Percentiles rank a stretch among this genome's conserved stretches.
These are phyloP conservation scores for Mus musculus DNA, from an alignment of 2,113 vertebrate genomes.

Conservation along the genomic window GRCm39 chr5:102680501-102681000, in stretches of 20 bases:
- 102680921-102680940: background rate
- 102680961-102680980: background rate
- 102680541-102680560: background rate
- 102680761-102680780: constrained; percentile 17
- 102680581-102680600: background rate
- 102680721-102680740: background rate
- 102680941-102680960: background rate
- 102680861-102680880: background rate
- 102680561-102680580: background rate
- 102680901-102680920: background rate
- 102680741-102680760: background rate
- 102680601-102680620: background rate
- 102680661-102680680: background rate
- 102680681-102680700: no score
- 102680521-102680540: background rate
- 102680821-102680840: background rate
- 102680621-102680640: background rate
- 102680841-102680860: background rate
- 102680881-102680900: background rate
- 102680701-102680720: background rate
- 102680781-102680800: background rate
- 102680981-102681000: background rate
- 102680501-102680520: background rate
- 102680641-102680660: background rate
- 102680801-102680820: background rate